Evolutionary conservation across 2,113 vertebrate genomes (phyloP).

Genomic region (Nymphicus hollandicus): DNA sequence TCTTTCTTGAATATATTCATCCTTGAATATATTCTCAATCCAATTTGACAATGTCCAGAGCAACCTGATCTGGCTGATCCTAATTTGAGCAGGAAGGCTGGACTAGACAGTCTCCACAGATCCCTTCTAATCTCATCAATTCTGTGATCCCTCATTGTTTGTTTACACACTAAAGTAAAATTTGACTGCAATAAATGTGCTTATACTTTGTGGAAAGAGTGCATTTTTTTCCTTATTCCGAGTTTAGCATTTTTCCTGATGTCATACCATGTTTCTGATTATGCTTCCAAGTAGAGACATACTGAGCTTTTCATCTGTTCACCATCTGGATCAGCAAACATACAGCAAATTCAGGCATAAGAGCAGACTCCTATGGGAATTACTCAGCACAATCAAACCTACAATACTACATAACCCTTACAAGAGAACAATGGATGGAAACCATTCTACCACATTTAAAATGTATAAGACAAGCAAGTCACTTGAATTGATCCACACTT

Average conservation of each 20-base stretch:
- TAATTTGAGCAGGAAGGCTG: neutral
- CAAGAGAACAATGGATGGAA: neutral
- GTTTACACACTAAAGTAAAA: neutral
- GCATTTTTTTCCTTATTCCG: neutral
- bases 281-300: neutral
- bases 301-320: conserved; percentile 58
- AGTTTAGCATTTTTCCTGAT: neutral
- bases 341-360: neutral
- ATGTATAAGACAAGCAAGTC: neutral
- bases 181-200: neutral
- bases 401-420: neutral
- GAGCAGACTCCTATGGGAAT: neutral
- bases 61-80: neutral
- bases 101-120: neutral
- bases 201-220: neutral
- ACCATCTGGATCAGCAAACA: conserved; percentile 43
- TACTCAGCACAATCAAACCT: neutral
- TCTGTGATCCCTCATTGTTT: neutral
- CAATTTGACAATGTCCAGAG: neutral
- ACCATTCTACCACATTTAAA: neutral
- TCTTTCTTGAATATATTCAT: neutral
- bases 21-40: neutral
- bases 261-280: neutral
- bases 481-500: neutral
- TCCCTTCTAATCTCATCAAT: neutral